Conservation (phyloP, 1,140 invertebrate genomes). For the Chrysopa pallens region DNA sequence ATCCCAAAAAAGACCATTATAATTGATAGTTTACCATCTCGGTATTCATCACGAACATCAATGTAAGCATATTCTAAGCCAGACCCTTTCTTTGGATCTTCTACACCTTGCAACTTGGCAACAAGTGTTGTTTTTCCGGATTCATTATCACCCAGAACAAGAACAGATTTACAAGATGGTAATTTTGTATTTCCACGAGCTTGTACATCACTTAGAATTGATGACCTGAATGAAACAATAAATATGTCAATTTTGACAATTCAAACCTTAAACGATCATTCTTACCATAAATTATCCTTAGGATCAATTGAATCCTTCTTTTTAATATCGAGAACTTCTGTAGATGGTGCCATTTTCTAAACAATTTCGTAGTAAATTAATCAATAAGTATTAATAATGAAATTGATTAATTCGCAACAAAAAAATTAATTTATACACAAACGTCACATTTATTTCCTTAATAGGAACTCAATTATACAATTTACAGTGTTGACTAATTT, state of each 20-base stretch:
- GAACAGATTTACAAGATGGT: conserved; percentile 78
- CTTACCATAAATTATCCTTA: conserved; percentile 6
- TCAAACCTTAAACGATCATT: neutral
- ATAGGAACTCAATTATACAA: no score
- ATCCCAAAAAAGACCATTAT: neutral
- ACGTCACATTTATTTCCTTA: no score
- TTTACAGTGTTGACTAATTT: no score
- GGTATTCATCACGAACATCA: conserved; percentile 95
- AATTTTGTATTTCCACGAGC: conserved; percentile 85
- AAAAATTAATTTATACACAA: no score
- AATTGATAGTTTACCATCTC: conserved; percentile 60
- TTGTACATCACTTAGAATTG: conserved; percentile 85
- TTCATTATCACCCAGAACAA: conserved; percentile 88
- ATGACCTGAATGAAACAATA: conserved; percentile 51
- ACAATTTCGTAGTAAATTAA: no score
- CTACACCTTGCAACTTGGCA: conserved; percentile 81
- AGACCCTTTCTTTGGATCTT: conserved; percentile 93
- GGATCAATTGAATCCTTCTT: neutral
- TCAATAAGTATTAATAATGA: no score
- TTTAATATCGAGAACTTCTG: neutral
- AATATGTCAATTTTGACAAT: neutral
- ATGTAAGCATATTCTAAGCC: conserved; percentile 97
- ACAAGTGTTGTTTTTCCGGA: conserved; percentile 96
- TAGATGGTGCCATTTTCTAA: neutral
- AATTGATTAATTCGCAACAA: no score